phyloP scores from a whole-genome alignment of 2,113 vertebrate species.

The Alouatta palliata region DNA sequence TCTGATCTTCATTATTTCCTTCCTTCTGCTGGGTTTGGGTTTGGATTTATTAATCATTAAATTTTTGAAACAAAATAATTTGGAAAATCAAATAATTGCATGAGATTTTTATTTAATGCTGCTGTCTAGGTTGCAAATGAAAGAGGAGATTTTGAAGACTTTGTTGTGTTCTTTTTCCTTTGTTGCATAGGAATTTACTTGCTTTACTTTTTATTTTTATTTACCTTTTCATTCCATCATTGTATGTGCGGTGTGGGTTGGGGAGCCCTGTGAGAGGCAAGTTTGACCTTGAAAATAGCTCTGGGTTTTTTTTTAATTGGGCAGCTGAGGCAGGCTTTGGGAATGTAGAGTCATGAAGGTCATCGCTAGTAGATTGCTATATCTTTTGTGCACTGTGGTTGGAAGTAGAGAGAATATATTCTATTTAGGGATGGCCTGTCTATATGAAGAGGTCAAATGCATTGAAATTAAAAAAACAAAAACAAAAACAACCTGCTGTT shows the following conservation, averaged over 20 bases:
- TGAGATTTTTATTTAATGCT: no score
- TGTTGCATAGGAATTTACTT: neutral
- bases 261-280: no score
- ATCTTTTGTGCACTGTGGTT: no score
- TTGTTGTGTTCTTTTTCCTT: neutral
- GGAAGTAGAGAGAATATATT: neutral
- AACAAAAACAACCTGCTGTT: neutral
- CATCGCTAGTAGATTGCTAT: neutral
- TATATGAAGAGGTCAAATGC: neutral
- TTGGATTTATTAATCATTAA: no score
- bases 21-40: no score
- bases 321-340: no score
- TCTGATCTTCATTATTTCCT: no score
- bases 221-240: neutral
- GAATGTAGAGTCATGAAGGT: neutral
- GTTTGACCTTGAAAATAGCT: neutral
- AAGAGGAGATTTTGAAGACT: neutral
- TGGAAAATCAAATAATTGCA: no score
- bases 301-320: neutral
- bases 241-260: neutral
- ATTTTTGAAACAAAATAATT: no score
- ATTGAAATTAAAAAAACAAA: neutral
- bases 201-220: neutral
- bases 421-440: neutral
- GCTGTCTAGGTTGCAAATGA: neutral